Evolutionary conservation across 1,140 invertebrate genomes (phyloP).

Genomic region (Leptonema lineaticorne): DNA sequence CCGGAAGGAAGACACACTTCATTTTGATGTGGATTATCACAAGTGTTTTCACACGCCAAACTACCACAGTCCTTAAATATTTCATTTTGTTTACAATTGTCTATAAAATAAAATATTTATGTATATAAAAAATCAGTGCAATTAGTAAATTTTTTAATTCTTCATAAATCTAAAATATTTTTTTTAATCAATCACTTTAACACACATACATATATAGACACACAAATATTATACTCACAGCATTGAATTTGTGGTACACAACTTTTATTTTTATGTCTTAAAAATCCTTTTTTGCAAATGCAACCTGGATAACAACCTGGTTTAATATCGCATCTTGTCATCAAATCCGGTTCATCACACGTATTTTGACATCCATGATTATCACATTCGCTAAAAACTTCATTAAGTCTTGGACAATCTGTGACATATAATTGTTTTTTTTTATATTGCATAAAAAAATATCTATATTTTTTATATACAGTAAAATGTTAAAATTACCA

Average conservation of each 20-base stretch:
- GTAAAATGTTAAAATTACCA: slow-evolving; percentile 6
- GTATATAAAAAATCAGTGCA: too few relatives aligned
- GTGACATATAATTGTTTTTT: neutral
- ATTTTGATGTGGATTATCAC: neutral
- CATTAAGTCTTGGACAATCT: slow-evolving; percentile 14
- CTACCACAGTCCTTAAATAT: neutral
- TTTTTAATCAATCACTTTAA: too few relatives aligned
- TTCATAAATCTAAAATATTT: too few relatives aligned
- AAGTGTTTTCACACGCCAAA: neutral
- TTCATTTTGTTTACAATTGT: neutral
- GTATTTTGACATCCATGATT: slow-evolving; percentile 15
- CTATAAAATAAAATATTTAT: neutral
- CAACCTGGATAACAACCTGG: slow-evolving; percentile 32
- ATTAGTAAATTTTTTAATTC: too few relatives aligned
- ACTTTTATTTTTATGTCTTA: neutral
- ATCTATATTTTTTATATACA: neutral
- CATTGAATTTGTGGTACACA: slow-evolving; percentile 2
- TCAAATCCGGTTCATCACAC: slow-evolving; percentile 2
- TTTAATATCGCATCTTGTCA: neutral
- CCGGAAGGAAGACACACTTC: neutral
- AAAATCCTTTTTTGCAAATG: slow-evolving; percentile 18
- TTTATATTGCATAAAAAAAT: neutral
- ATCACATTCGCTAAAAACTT: slow-evolving; percentile 10
- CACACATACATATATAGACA: too few relatives aligned
- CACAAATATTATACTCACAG: too few relatives aligned